phyloP scores from a whole-genome alignment of 2,113 vertebrate species.

The Smithornis capensis region DNA sequence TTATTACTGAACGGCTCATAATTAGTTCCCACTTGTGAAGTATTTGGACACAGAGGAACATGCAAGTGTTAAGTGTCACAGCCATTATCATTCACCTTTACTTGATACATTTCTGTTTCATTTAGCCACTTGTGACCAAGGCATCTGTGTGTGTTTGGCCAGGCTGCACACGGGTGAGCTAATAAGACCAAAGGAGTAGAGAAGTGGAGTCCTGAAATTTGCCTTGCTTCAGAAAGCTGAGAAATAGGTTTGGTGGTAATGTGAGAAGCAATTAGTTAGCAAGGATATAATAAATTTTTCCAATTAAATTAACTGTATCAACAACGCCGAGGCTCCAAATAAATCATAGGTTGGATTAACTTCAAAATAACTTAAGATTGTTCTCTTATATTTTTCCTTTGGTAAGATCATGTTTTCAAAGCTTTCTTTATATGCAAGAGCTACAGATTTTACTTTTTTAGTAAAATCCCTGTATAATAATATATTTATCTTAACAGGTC shows the following conservation, averaged over 20 bases:
- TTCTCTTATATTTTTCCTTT: background rate
- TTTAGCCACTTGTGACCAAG: background rate
- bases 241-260: background rate
- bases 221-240: background rate
- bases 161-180: accelerated
- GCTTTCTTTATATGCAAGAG: background rate
- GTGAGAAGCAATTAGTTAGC: background rate
- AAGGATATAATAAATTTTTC: background rate
- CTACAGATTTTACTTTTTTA: background rate
- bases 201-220: background rate
- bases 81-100: background rate
- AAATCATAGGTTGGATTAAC: background rate
- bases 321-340: background rate
- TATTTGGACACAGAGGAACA: background rate
- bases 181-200: background rate
- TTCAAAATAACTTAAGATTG: background rate
- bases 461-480: background rate
- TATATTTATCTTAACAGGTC: background rate
- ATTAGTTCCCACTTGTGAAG: background rate
- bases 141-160: background rate
- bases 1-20: background rate
- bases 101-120: background rate
- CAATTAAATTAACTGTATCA: background rate
- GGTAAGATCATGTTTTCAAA: background rate
- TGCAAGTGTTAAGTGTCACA: background rate